Percentiles rank a stretch among this genome's conserved stretches.
phyloP scores from a whole-genome alignment of 2,797 vertebrate genomes.

The Arnoldichthys spilopterus region DNA sequence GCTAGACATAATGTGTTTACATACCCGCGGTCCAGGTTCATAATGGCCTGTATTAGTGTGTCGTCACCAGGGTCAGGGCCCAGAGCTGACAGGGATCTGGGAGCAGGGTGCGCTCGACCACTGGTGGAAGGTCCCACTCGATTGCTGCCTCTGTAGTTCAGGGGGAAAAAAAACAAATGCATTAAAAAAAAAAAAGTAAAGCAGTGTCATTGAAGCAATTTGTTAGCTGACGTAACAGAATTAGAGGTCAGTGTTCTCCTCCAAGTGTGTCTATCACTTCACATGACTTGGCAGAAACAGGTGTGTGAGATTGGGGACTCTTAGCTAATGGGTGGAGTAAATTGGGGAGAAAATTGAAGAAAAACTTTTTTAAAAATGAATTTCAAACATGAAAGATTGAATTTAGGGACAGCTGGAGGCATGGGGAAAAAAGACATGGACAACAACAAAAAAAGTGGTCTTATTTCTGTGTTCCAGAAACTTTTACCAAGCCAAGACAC shows the following conservation, averaged over 20 bases:
- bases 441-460: background rate
- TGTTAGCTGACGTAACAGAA: too few species aligned
- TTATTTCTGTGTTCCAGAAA: background rate
- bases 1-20: background rate
- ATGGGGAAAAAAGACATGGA: too few species aligned
- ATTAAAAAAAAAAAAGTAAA: background rate
- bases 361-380: too few species aligned
- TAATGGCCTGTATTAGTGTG: slow-evolving; percentile 79
- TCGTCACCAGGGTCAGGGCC: slow-evolving; percentile 76
- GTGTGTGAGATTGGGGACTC: too few species aligned
- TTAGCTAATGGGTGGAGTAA: too few species aligned
- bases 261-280: too few species aligned
- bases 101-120: slow-evolving; percentile 68
- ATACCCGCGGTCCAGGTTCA: slow-evolving; percentile 80
- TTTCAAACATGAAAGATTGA: too few species aligned
- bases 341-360: too few species aligned
- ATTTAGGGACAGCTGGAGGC: too few species aligned
- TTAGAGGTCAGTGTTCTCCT: too few species aligned
- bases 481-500: background rate
- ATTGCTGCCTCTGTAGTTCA: slow-evolving; percentile 51
- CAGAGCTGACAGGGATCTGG: slow-evolving; percentile 65
- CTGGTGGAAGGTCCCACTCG: slow-evolving; percentile 69
- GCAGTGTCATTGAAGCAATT: too few species aligned
- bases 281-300: too few species aligned
- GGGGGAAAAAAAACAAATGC: slow-evolving; percentile 18